These are phyloP conservation scores for Zonitis immaculata DNA, from an alignment of 2,888 invertebrate species.

Conservation along the genomic window DNA sequence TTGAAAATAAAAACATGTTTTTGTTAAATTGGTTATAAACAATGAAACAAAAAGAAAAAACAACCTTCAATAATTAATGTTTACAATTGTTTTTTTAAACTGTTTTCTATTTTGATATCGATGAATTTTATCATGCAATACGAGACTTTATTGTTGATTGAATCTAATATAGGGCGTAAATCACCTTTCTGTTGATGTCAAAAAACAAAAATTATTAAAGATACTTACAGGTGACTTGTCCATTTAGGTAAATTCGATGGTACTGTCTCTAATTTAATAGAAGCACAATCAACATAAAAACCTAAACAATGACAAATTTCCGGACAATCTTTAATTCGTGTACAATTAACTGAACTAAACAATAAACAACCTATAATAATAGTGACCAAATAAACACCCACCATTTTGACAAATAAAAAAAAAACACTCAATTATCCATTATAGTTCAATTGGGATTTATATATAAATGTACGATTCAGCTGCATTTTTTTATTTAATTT, in stretches of 20 bases:
- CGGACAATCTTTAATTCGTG: constrained; percentile 55
- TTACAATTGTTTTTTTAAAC: neutral
- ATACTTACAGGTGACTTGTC: constrained; percentile 70
- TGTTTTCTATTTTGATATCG: neutral
- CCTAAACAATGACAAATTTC: constrained; percentile 68
- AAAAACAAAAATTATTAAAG: constrained; percentile 31
- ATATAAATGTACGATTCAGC: constrained; percentile 20
- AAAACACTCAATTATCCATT: constrained; percentile 41
- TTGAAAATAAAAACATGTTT: neutral
- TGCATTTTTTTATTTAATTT: constrained; percentile 21
- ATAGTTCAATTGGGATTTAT: constrained; percentile 35
- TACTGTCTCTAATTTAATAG: constrained; percentile 63
- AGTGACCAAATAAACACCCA: constrained; percentile 44
- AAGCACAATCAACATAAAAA: constrained; percentile 70
- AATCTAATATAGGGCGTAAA: neutral
- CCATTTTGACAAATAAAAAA: constrained; percentile 46
- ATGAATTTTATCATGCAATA: neutral
- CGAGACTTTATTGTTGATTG: neutral
- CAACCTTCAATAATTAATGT: too few species aligned
- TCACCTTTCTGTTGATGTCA: constrained; percentile 10
- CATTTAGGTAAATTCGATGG: constrained; percentile 69
- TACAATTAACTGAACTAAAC: constrained; percentile 28
- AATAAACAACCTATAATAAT: constrained; percentile 30
- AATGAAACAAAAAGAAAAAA: too few species aligned
- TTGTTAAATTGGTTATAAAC: neutral